Percentiles rank a stretch among this genome's conserved stretches.
Conservation (phyloP, 1,140 invertebrate species). For the Drosophila navojoa region DNA sequence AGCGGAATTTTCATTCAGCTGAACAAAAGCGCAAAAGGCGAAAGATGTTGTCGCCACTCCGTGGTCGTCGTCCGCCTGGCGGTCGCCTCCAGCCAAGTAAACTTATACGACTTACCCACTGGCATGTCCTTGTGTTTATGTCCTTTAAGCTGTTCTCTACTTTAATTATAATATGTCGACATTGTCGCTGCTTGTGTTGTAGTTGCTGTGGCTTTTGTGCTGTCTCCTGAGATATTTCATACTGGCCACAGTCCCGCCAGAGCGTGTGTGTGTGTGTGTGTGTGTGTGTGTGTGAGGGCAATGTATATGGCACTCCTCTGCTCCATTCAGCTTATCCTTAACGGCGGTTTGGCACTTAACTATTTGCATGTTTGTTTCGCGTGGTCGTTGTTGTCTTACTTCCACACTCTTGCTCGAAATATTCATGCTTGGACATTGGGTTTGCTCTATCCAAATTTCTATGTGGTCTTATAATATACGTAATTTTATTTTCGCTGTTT, state of each 20-base stretch:
- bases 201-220: constrained; percentile 55
- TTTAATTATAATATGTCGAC: constrained; percentile 67
- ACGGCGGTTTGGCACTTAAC: constrained; percentile 71
- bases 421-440: no score
- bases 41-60: constrained; percentile 56
- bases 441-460: neutral
- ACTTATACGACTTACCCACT: constrained; percentile 35
- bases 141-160: constrained; percentile 77
- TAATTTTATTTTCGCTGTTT: no score
- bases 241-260: constrained; percentile 18
- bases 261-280: constrained; percentile 24
- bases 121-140: constrained; percentile 56
- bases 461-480: no score
- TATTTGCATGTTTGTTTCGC: constrained; percentile 71
- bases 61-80: constrained; percentile 32
- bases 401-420: constrained; percentile 1
- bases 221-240: constrained; percentile 75
- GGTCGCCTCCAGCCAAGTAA: constrained; percentile 45
- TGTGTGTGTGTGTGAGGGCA: constrained; percentile 20
- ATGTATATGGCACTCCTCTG: constrained; percentile 63
- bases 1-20: constrained; percentile 63
- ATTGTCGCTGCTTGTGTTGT: constrained; percentile 26
- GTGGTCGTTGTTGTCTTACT: constrained; percentile 46
- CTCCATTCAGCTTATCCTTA: constrained; percentile 69
- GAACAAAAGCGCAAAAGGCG: constrained; percentile 58